Evolutionary conservation across 2,113 vertebrate genomes (phyloP), one percentile per base, ranked within the genome.

Genomic region (Tinamus guttatus): DNA sequence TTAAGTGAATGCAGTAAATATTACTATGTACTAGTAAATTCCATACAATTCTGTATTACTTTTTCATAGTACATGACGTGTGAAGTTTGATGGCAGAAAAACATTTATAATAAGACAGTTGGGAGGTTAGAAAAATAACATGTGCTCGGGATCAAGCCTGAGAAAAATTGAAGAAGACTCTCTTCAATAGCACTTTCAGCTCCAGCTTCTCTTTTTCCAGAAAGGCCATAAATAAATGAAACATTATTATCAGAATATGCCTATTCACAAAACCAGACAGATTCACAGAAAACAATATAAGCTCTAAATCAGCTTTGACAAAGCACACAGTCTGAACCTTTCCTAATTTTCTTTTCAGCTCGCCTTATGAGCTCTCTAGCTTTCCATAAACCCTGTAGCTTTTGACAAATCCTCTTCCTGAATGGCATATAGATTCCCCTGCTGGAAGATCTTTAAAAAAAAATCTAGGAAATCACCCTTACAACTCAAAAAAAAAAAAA

Each of bases 1-100:
- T 93, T 81, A 94, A 90, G 52, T 43, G 77, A 92, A 64, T 25
- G 62, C 27, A 95, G 62, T 88, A 93, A 93, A 92, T 58, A 69
- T 89, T 90, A 71, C 40, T 71, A 52, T 64, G 38, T 81, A 41
- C 64, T n/a, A 90, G 85, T 86, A 92, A 88, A 95, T 94, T 90
- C 62, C n/a, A 73, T 74, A 76, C n/a, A 94, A 60, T 19, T 76
- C 30, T 38, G 14, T 77, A 74, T 81, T 81, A 80, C 59, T 49
- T 49, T 49, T 49, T 49, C 49, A 49, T 24, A 10, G 9, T 24
- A 49, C 49, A 49, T 22, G 49, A 49, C 21, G 21, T 49, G 21
- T 49, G 49, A 49, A 49, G 49, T 49, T 49, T 49, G 49, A 10
- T 49, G 49, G 49, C 11, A 49, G 49, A 69, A 93, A 89, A 88